Base-by-base conservation (phyloP, 2,113 vertebrate species). In the Elephas maximus region DNA sequence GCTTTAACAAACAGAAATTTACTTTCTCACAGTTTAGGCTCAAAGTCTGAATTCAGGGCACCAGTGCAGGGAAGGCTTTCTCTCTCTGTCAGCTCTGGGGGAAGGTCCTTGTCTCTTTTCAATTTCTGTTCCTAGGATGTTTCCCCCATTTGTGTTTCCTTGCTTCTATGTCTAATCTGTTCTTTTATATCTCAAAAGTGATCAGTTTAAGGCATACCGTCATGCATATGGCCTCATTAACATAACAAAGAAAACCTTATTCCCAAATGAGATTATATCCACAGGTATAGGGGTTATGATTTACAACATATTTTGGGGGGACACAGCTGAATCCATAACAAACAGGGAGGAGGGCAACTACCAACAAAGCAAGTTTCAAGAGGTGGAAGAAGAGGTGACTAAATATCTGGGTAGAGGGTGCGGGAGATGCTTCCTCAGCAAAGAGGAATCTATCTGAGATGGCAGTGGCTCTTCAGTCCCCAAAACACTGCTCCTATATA, bases 331-430 rank as follows among this genome's bases (percentile, higher is more conserved):
- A 74, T 41, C 73, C 73, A 65, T 28, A 65, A 28, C 73, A 23
- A 1, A 21, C 48, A 79, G 45, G 5, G 45, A 79, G 82, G 15
- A 94, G 11, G 67, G n/a, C 83, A 96, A 45, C 69, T 67, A 76
- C 17, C 6, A 73, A 86, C 65, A 95, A 88, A 62, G 65, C 21
- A 74, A 93, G 45, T 93, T 90, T 93, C 83, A 87, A 48, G 57
- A 77, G 30, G 41, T 44, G 57, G 74, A 94, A 78, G 48, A 93
- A 92, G 65, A 85, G 23, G 57, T 71, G 89, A 88, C 74, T 80
- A 94, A n/a, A 57, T 63, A 48, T 67, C 76, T 73, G 53, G n/a
- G 44, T 4, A 89, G 2, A 78, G 8, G 45, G 8, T 73, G 9
- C 12, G 81, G 62, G 67, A 93, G 77, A 80, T 45, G 57, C n/a